phyloP scores from a whole-genome alignment of 2,888 invertebrate species.

The Lasioglossum villosulum region DNA sequence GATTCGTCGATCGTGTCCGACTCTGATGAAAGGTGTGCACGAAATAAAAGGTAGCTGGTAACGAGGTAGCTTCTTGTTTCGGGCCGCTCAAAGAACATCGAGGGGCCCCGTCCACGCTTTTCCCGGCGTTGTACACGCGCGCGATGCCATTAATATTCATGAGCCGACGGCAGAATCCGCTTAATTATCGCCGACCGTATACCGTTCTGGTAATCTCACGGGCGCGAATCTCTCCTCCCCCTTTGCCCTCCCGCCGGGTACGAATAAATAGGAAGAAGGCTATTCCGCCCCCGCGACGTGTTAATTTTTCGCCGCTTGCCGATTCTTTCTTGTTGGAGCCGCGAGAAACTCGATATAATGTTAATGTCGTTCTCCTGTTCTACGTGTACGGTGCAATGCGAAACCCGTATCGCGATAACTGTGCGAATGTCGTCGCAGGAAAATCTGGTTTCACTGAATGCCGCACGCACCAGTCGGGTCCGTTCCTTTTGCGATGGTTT shows the following conservation, averaged over 20 bases:
- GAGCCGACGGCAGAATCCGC: constrained; percentile 13
- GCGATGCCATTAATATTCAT: constrained; percentile 42
- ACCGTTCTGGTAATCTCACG: constrained; percentile 32
- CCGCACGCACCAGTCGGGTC: too few relatives aligned
- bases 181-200: constrained; percentile 36
- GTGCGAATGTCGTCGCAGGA: too few relatives aligned
- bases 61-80: not conserved
- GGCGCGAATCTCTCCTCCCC: constrained; percentile 16
- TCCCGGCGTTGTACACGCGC: constrained; percentile 3
- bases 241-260: not conserved
- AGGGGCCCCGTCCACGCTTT: not conserved
- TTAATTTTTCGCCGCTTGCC: not conserved
- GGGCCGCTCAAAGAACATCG: constrained; percentile 18
- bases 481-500: too few relatives aligned
- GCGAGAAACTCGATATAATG: too few relatives aligned
- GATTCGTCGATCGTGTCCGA: constrained; percentile 29
- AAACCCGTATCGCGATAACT: too few relatives aligned
- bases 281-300: not conserved
- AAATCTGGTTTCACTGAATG: too few relatives aligned
- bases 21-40: constrained; percentile 26
- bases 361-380: too few relatives aligned
- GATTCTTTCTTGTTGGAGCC: not conserved
- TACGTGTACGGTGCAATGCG: too few relatives aligned
- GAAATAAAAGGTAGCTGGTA: constrained; percentile 27
- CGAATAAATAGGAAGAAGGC: constrained; percentile 34